A percentile compares a stretch with the other conserved stretches of the same genome.
These are phyloP conservation scores for Azemiops feae DNA, from an alignment of 2,113 vertebrate genomes.

Conservation along the genomic window DNA sequence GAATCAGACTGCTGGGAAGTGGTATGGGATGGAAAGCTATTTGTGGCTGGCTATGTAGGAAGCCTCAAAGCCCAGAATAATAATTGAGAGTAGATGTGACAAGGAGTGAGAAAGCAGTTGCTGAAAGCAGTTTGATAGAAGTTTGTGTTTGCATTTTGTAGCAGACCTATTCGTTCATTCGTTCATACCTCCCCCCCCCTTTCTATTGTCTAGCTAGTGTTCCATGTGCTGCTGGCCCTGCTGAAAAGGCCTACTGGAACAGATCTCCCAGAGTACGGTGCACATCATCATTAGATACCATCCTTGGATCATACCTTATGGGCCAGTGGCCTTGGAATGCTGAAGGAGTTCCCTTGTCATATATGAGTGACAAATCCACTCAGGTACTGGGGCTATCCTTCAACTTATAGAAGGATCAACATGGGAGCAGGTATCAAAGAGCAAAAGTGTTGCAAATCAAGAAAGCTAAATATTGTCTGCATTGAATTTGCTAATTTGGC, in stretches of 20 bases:
- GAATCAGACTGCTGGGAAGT: no score
- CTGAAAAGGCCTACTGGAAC: constrained; percentile 74
- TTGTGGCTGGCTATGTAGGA: no score
- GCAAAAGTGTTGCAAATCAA: neutral
- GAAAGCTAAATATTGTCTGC: no score
- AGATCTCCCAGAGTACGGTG: constrained; percentile 79
- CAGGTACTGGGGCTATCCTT: constrained; percentile 72
- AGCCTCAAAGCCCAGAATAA: neutral
- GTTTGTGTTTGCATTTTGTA: neutral
- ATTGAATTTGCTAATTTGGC: neutral
- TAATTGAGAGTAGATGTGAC: neutral
- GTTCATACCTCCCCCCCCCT: neutral
- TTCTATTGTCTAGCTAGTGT: constrained; percentile 55
- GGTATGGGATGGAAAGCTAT: neutral
- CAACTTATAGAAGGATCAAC: neutral
- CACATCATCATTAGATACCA: constrained; percentile 84
- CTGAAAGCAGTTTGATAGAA: fast-evolving
- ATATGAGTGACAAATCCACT: constrained; percentile 88
- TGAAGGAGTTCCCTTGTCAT: constrained; percentile 67
- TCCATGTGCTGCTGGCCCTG: constrained; percentile 55
- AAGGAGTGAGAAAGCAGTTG: neutral
- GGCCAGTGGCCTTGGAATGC: constrained; percentile 91
- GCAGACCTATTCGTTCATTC: no score
- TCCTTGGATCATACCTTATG: constrained; percentile 86
- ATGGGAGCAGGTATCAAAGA: neutral